phyloP scores from a whole-genome alignment of 92 coral and sea anemone genomes.

The Bergia sp. region DNA sequence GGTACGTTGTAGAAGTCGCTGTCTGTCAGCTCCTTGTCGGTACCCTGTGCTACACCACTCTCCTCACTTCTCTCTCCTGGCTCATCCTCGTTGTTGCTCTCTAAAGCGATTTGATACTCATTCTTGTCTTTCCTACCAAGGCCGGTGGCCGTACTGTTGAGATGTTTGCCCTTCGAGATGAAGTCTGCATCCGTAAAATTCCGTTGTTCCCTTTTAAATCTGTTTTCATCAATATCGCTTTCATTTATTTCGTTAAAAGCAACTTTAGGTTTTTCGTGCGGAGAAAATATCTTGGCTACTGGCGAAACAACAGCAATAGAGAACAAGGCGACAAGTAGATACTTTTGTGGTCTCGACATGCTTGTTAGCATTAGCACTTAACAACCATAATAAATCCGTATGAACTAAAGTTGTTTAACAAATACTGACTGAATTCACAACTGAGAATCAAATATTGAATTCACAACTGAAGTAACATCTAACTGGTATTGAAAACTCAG shows the following conservation, averaged over 20 bases:
- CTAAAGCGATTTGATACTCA: constrained; percentile 16
- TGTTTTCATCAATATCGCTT: not conserved
- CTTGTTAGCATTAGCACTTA: not conserved
- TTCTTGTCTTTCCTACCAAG: not conserved
- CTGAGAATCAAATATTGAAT: not conserved
- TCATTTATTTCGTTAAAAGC: too few species aligned
- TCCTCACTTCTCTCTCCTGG: not conserved
- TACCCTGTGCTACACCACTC: not conserved
- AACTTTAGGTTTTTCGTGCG: not conserved
- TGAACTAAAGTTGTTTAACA: constrained; percentile 5
- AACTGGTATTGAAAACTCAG: not conserved
- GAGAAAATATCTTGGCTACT: not conserved
- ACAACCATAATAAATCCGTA: not conserved
- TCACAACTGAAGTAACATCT: not conserved
- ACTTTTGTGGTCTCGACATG: constrained; percentile 11
- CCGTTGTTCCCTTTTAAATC: not conserved
- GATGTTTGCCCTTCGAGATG: not conserved
- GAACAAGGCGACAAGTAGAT: not conserved
- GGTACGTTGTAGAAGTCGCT: not conserved
- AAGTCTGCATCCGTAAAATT: not conserved
- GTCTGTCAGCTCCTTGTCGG: not conserved
- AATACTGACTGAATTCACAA: not conserved
- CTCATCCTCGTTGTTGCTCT: not conserved
- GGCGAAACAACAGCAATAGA: not conserved
- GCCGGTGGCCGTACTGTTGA: not conserved